These are phyloP conservation scores for Gorsachius goisagi DNA, from an alignment of 2,113 vertebrate genomes.

Conservation along the genomic window DNA sequence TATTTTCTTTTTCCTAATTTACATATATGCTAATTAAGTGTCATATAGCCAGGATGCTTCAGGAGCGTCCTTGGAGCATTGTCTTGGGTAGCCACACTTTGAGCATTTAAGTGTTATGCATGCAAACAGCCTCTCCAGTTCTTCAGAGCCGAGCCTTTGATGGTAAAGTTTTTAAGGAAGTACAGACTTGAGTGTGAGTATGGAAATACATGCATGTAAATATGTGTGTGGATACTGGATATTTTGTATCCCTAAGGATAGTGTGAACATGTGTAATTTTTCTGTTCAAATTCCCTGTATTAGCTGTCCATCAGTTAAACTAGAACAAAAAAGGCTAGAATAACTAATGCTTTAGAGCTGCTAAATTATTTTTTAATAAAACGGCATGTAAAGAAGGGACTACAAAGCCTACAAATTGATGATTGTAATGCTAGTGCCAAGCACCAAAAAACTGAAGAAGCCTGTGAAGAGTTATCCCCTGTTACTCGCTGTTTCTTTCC, in stretches of 20 bases:
- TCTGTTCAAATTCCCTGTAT: background rate
- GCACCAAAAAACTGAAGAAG: background rate
- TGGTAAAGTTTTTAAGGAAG: background rate
- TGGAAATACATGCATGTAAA: background rate
- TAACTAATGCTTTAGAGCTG: background rate
- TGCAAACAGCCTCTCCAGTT: background rate
- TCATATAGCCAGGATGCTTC: background rate
- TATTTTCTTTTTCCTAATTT: background rate
- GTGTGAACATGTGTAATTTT: background rate
- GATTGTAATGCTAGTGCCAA: background rate
- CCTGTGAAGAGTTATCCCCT: background rate
- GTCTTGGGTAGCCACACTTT: background rate
- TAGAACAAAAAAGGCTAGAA: background rate
- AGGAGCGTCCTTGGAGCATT: background rate
- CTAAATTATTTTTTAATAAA: background rate
- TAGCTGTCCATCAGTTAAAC: background rate
- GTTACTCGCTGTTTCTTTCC: background rate
- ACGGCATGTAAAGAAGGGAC: background rate
- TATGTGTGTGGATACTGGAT: background rate
- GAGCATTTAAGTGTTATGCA: background rate
- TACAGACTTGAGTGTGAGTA: background rate
- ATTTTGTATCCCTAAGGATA: background rate
- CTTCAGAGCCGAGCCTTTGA: background rate
- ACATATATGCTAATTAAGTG: background rate
- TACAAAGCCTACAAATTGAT: background rate